These are phyloP conservation scores for Guaruba guarouba DNA, from an alignment of 2,113 vertebrate species.

Conservation along the genomic window DNA sequence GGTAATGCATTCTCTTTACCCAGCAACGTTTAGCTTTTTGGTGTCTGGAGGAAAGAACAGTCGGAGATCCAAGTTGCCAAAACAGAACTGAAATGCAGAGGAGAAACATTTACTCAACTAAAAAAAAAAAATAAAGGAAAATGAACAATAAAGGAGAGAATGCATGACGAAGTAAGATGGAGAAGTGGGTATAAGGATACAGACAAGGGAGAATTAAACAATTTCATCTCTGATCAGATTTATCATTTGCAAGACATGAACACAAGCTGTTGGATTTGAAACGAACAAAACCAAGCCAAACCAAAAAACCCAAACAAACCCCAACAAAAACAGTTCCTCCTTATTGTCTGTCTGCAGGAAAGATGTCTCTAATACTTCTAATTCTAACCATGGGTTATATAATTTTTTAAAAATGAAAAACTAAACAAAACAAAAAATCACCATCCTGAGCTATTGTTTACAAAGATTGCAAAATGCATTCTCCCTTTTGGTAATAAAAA, in stretches of 20 bases:
- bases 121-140: neutral
- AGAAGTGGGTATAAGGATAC: neutral
- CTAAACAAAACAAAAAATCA: neutral
- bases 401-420: neutral
- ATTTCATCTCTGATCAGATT: neutral
- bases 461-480: neutral
- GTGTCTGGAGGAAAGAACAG: neutral
- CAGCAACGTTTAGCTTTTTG: neutral
- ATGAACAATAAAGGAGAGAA: neutral
- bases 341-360: neutral
- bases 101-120: neutral
- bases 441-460: neutral
- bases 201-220: neutral
- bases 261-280: neutral
- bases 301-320: neutral
- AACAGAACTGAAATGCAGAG: neutral
- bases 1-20: slow-evolving; percentile 18
- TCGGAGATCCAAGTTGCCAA: neutral
- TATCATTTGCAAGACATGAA: neutral
- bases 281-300: neutral
- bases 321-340: neutral
- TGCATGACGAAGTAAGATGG: neutral
- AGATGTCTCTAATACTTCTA: neutral
- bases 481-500: neutral
- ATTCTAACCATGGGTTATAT: neutral